Evolutionary conservation across 1,140 invertebrate genomes (phyloP).

Genomic region (Papilio aristodemus): DNA sequence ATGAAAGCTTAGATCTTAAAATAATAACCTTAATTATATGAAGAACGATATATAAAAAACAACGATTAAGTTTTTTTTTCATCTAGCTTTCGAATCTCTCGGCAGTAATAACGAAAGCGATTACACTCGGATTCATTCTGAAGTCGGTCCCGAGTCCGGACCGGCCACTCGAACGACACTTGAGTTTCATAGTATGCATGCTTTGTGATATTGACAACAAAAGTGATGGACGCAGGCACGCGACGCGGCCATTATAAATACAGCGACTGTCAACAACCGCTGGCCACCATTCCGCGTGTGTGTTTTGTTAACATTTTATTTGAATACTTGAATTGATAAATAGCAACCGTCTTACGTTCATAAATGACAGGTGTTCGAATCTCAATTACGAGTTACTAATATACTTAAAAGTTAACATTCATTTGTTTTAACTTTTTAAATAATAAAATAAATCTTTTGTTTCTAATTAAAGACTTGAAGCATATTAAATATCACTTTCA

Average conservation of each 20-base stretch:
- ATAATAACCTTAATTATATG: conserved; percentile 19
- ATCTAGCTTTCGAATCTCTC: conserved; percentile 11
- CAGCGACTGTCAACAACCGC: conserved; percentile 19
- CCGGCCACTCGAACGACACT: not conserved
- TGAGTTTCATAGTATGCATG: conserved; percentile 13
- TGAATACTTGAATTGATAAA: not conserved
- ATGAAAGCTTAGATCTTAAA: not conserved
- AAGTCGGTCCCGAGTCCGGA: not conserved
- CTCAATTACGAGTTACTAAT: not conserved
- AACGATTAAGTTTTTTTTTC: conserved; percentile 19
- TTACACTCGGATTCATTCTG: conserved; percentile 3
- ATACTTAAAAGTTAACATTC: too few relatives aligned
- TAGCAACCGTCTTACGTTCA: not conserved
- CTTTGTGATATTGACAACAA: conserved; percentile 29
- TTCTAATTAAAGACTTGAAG: too few relatives aligned
- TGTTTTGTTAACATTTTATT: conserved; percentile 9
- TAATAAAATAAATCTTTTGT: not conserved
- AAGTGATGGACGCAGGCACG: conserved; percentile 30
- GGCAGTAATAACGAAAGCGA: conserved; percentile 15
- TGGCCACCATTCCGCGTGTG: not conserved
- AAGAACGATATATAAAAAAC: conserved; percentile 4
- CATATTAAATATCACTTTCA: too few relatives aligned
- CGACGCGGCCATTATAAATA: conserved; percentile 32
- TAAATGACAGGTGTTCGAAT: not conserved
- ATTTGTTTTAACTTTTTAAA: too few relatives aligned